Conservation (phyloP, 2,888 invertebrate genomes). For the Tetrapedia diversipes region DNA sequence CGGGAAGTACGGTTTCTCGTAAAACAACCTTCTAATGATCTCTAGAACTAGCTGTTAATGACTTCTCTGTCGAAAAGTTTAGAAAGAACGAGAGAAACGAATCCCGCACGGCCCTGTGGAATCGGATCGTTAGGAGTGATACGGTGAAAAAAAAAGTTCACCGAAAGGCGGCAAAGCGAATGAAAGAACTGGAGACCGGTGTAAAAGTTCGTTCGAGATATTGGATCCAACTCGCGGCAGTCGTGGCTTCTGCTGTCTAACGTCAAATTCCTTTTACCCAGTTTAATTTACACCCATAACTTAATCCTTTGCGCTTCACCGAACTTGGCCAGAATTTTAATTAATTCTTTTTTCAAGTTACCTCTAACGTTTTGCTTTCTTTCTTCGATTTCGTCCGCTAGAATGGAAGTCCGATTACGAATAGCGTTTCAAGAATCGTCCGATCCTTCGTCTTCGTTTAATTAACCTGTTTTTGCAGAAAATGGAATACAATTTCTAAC, state of each 20-base stretch:
- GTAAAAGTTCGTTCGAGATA: slow-evolving; percentile 43
- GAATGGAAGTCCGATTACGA: background rate
- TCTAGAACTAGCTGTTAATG: slow-evolving; percentile 51
- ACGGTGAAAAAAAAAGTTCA: slow-evolving; percentile 48
- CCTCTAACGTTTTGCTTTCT: background rate
- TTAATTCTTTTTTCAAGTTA: slow-evolving; percentile 15
- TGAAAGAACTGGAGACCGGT: slow-evolving; percentile 28
- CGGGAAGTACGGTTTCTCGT: slow-evolving; percentile 16
- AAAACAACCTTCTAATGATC: slow-evolving; percentile 42
- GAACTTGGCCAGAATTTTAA: slow-evolving; percentile 27
- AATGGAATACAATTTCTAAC: no score
- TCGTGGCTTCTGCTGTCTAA: background rate
- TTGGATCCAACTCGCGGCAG: slow-evolving; percentile 26
- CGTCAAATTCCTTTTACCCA: slow-evolving; percentile 12
- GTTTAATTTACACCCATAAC: slow-evolving; percentile 28
- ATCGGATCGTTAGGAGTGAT: slow-evolving; percentile 51
- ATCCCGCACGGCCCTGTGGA: slow-evolving; percentile 15
- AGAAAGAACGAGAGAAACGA: slow-evolving; percentile 26
- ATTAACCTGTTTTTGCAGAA: background rate
- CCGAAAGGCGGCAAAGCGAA: slow-evolving; percentile 46
- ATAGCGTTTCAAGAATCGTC: background rate
- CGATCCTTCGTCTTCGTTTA: background rate
- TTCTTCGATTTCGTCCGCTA: background rate
- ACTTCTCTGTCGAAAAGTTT: slow-evolving; percentile 53
- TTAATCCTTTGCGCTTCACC: slow-evolving; percentile 12